Evolutionary conservation across 2,888 invertebrate species (phyloP).

Genomic region (Adelphocoris suturalis): DNA sequence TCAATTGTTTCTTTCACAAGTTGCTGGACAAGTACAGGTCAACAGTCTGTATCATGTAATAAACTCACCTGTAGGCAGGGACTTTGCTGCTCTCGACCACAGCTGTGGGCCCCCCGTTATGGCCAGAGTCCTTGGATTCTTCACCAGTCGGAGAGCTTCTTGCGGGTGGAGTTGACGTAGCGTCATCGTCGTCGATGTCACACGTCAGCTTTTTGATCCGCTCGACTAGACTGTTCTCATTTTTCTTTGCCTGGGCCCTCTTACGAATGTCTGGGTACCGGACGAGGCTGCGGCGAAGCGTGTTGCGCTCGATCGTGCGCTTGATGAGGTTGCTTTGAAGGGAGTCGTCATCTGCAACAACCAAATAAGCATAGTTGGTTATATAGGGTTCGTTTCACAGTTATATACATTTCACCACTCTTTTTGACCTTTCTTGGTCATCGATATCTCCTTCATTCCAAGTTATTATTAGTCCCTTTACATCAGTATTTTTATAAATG

Average conservation of each 20-base stretch:
- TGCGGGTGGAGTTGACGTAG: slow-evolving; percentile 76
- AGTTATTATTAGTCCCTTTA: too few species aligned
- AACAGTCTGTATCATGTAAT: too few species aligned
- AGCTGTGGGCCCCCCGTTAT: slow-evolving; percentile 2
- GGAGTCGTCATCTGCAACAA: slow-evolving; percentile 75
- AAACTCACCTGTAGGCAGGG: slow-evolving; percentile 80
- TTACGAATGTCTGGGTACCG: slow-evolving; percentile 80
- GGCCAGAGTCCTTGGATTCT: slow-evolving; percentile 78
- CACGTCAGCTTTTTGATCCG: slow-evolving; percentile 92
- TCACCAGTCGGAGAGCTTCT: slow-evolving; percentile 85
- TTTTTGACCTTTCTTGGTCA: too few species aligned
- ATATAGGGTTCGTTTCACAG: too few species aligned
- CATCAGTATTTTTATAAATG: too few species aligned
- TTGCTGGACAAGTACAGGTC: too few species aligned
- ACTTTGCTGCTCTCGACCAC: slow-evolving; percentile 78
- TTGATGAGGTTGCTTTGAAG: slow-evolving; percentile 80
- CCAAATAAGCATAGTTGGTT: not conserved
- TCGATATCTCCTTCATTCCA: too few species aligned
- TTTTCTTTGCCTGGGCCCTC: slow-evolving; percentile 77
- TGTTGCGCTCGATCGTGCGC: slow-evolving; percentile 90
- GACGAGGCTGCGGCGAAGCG: slow-evolving; percentile 88
- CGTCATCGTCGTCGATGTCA: slow-evolving; percentile 86
- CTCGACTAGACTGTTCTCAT: slow-evolving; percentile 83
- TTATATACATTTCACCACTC: too few species aligned
- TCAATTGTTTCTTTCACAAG: too few species aligned